Percentiles rank a stretch among this genome's conserved stretches.
Evolutionary conservation across 2,888 invertebrate species (phyloP).

Genomic region (Operophtera brumata): DNA sequence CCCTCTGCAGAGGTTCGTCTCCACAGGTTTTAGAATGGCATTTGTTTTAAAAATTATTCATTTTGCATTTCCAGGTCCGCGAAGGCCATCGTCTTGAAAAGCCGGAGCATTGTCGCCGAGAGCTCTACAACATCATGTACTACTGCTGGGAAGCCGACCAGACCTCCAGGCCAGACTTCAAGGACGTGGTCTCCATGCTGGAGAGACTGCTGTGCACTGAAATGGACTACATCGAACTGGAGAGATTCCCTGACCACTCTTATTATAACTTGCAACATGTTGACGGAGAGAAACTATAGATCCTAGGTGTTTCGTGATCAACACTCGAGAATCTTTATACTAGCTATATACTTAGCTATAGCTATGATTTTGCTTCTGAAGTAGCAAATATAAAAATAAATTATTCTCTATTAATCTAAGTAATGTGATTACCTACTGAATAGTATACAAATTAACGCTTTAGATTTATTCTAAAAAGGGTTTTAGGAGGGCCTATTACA

Average conservation of each 20-base stretch:
- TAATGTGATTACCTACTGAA: too few relatives aligned
- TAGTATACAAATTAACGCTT: too few relatives aligned
- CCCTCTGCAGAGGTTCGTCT: too few relatives aligned
- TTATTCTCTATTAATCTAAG: too few relatives aligned
- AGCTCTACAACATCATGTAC: constrained; percentile 96
- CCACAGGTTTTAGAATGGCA: too few relatives aligned
- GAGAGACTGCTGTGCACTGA: constrained; percentile 93
- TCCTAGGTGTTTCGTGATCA: too few relatives aligned
- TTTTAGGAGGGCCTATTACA: too few relatives aligned
- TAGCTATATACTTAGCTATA: too few relatives aligned
- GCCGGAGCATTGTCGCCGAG: constrained; percentile 95
- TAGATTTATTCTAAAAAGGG: too few relatives aligned
- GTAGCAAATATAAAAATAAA: too few relatives aligned
- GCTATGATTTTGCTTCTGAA: too few relatives aligned
- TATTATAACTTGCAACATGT: constrained; percentile 93
- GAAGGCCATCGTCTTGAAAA: constrained; percentile 95
- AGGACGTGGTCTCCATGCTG: constrained; percentile 88
- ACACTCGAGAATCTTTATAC: too few relatives aligned
- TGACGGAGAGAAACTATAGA: constrained; percentile 87
- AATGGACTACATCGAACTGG: constrained; percentile 95
- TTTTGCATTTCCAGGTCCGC: constrained; percentile 82
- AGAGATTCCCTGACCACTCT: constrained; percentile 95
- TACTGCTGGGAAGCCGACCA: constrained; percentile 96
- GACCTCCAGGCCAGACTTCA: constrained; percentile 90
- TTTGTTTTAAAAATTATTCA: background rate